Conservation (phyloP, 2,797 vertebrate species). For the Rhinatrema bivittatum region DNA sequence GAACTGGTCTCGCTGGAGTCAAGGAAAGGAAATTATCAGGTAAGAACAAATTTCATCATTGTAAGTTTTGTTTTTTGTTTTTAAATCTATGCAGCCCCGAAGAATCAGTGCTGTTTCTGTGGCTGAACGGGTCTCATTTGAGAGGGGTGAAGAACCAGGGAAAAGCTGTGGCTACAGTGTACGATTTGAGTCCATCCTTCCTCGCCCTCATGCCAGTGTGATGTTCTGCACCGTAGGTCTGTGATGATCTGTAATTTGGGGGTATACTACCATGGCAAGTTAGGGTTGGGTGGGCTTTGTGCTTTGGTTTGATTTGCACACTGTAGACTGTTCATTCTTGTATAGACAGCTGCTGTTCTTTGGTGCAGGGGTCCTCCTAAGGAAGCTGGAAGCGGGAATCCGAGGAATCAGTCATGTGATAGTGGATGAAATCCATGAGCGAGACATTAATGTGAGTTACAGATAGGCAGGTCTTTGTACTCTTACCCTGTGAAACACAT, state of each 20-base stretch:
- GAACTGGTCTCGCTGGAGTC: too few relatives aligned
- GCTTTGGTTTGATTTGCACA: too few relatives aligned
- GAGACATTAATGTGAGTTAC: slow-evolving; percentile 88
- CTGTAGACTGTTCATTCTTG: not conserved
- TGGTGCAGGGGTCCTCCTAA: slow-evolving; percentile 80
- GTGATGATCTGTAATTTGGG: slow-evolving; percentile 14
- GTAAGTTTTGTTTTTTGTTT: not conserved
- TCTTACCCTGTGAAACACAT: too few relatives aligned
- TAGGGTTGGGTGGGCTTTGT: too few relatives aligned
- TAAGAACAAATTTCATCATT: too few relatives aligned
- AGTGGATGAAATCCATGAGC: slow-evolving; percentile 94
- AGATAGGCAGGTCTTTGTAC: not conserved
- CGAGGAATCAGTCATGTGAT: slow-evolving; percentile 95
- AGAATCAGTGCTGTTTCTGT: slow-evolving; percentile 93
- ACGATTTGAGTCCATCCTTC: slow-evolving; percentile 87
- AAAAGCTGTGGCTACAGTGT: slow-evolving; percentile 95
- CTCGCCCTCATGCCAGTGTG: slow-evolving; percentile 85
- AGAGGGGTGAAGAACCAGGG: slow-evolving; percentile 81
- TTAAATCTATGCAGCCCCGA: slow-evolving; percentile 75
- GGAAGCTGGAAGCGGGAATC: slow-evolving; percentile 91
- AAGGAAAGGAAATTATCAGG: too few relatives aligned
- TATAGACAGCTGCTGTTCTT: not conserved
- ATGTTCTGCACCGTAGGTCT: slow-evolving; percentile 93
- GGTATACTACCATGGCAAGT: too few relatives aligned
- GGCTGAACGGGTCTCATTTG: slow-evolving; percentile 81